Evolutionary conservation across 2,888 invertebrate species (phyloP).

Genomic region (Sicus ferrugineus): DNA sequence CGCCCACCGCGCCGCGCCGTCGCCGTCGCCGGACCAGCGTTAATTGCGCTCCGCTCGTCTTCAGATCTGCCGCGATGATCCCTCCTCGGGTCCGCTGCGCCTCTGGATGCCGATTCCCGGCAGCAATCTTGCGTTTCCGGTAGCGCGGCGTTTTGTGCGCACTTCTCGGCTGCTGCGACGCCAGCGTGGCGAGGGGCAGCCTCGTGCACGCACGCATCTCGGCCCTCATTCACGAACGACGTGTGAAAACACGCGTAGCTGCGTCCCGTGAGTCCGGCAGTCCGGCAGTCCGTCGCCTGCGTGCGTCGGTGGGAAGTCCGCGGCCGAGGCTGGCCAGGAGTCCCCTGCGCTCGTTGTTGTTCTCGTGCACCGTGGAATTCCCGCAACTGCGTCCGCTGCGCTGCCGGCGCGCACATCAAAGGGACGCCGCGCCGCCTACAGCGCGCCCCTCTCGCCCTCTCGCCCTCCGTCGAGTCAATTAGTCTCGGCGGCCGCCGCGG

Average conservation of each 20-base stretch:
- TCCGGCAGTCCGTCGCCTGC: no score
- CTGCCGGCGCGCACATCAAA: no score
- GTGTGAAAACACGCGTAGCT: conserved; percentile 23
- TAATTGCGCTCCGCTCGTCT: conserved; percentile 1
- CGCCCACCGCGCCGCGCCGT: neutral
- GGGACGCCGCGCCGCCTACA: neutral
- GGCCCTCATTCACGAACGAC: conserved; percentile 15
- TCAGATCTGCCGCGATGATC: conserved; percentile 20
- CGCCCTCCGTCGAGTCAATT: no score
- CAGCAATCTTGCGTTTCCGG: conserved; percentile 38
- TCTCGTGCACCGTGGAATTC: no score
- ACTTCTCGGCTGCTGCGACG: conserved; percentile 12
- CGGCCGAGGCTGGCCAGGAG: no score
- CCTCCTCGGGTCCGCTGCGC: neutral
- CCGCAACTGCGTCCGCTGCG: no score
- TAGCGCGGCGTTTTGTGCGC: conserved; percentile 17
- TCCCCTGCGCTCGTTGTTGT: no score
- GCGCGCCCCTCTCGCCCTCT: neutral
- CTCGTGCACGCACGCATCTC: neutral
- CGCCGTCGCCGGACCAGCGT: neutral
- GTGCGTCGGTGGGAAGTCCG: no score
- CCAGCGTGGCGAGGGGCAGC: neutral
- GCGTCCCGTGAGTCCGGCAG: conserved; percentile 8
- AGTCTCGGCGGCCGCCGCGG: no score
- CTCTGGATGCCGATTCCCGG: neutral